Base-by-base conservation (phyloP, 2,797 vertebrate species). In the Sternarchorhynchus goeldii region DNA sequence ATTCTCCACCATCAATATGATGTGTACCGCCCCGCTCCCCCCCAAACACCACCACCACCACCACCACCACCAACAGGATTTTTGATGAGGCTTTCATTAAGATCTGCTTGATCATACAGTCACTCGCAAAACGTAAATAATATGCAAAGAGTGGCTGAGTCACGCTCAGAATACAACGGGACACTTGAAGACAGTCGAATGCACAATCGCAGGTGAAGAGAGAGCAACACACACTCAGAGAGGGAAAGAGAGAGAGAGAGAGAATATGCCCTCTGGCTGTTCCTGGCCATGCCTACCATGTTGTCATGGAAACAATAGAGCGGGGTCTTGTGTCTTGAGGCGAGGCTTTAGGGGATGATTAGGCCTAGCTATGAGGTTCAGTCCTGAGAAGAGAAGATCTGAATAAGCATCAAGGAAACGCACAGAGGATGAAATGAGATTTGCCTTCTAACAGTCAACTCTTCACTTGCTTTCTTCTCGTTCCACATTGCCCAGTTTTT, bases 291-390 rank as follows among this genome's bases (percentile, higher is more conserved):
- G 78, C 74, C 64, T 80, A 64, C 50, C 14, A 45, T 64, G 81
- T 80, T 83, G 81, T 83, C 81, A 83, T 83, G 81, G 81, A 83
- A 83, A 83, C 81, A 73, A 76, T 74, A 72, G 71, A 45, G 36
- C 8, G 21, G 72, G 64, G 73, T 60, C 34, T 73, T 31, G 62
- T 39, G 45, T 60, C 4, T 59, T 41, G 64, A 74, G 77, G 68
- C 58, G 16, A 77, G 64, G 81, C 69, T 78, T 69, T 63, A 20
- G 69, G 81, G 73, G 69, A 64, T 57, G 21, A 7, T 53, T 32
- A 36, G 34, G n/a, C 45, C 34, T 7, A 45, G 45, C 71, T 60
- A 50, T 10, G 32, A 57, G 10, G 74, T 68, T 73, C 60, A 41
- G 32, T 31, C 5, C 20, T 59, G 12, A 57, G 41, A 39, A 68